Conservation (phyloP, 2,888 invertebrate genomes). For the Mesorhabditis belari region DNA sequence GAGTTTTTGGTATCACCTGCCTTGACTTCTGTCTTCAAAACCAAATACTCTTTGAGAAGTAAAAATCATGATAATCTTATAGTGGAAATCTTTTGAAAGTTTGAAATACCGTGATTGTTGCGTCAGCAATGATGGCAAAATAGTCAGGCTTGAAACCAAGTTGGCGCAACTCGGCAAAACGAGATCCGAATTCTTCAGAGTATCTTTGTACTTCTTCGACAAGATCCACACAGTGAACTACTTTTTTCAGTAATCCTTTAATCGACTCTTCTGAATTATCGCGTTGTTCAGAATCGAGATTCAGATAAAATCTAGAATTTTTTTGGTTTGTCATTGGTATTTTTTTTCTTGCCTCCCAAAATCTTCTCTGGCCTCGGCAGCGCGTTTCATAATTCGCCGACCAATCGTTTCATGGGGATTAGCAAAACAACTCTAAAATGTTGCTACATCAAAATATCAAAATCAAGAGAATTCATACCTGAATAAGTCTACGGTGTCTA, state of each 20-base stretch:
- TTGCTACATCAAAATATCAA: background rate
- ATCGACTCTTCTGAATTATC: slow-evolving; percentile 41
- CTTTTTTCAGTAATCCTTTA: slow-evolving; percentile 39
- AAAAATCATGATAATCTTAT: no score
- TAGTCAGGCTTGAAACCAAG: slow-evolving; percentile 34
- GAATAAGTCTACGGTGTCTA: background rate
- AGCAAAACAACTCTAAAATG: slow-evolving; percentile 38
- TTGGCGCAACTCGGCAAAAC: slow-evolving; percentile 18
- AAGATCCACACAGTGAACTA: slow-evolving; percentile 38
- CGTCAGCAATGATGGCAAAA: slow-evolving; percentile 30
- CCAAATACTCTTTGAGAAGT: no score
- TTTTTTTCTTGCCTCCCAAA: background rate
- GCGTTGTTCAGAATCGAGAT: slow-evolving; percentile 20
- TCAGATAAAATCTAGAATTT: slow-evolving; percentile 23
- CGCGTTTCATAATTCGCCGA: slow-evolving; percentile 34
- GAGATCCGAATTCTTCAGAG: slow-evolving; percentile 27
- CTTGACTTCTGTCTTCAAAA: no score
- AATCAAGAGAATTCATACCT: background rate
- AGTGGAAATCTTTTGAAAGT: no score
- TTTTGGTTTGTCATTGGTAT: no score
- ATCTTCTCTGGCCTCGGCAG: slow-evolving; percentile 20
- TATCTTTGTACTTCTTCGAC: slow-evolving; percentile 39
- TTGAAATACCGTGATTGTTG: slow-evolving; percentile 35
- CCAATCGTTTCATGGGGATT: slow-evolving; percentile 45
- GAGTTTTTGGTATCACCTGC: no score